Percentiles rank a stretch among this genome's conserved stretches.
Conservation (phyloP, 92 coral and sea anemone species). For the Muricea muricata region DNA sequence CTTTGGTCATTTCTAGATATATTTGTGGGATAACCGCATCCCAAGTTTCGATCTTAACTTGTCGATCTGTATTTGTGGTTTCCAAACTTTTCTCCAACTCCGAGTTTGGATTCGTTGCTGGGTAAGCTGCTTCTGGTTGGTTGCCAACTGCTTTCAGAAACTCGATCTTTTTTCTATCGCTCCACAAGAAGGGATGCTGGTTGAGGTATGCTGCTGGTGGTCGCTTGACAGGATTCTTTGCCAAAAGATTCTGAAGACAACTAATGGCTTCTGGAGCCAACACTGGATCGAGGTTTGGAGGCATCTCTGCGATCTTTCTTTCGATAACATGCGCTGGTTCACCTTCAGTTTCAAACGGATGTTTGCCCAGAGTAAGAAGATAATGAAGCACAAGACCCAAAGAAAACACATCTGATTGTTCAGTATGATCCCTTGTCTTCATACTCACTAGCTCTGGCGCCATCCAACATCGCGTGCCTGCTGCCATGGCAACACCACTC, state of each 20-base stretch:
- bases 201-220: constrained; percentile 39
- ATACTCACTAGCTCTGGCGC: constrained; percentile 74
- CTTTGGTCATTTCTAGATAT: constrained; percentile 40
- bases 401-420: constrained; percentile 67
- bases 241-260: constrained; percentile 44
- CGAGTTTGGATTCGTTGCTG: not conserved
- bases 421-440: constrained; percentile 32
- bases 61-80: constrained; percentile 17
- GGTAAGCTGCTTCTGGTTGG: constrained; percentile 60
- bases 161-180: constrained; percentile 43
- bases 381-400: constrained; percentile 71
- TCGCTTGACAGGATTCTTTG: constrained; percentile 1
- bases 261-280: constrained; percentile 57
- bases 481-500: constrained; percentile 51
- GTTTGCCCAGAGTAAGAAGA: constrained; percentile 65
- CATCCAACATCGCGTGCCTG: constrained; percentile 82
- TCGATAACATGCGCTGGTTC: constrained; percentile 40
- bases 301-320: constrained; percentile 37
- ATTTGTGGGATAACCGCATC: constrained; percentile 18
- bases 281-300: not conserved
- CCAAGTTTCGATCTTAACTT: constrained; percentile 20
- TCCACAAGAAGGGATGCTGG: constrained; percentile 66
- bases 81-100: constrained; percentile 2
- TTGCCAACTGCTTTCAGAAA: constrained; percentile 59
- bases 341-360: constrained; percentile 53